These are phyloP conservation scores for Chelon labrosus DNA, from an alignment of 2,797 vertebrate species.

Conservation along the genomic window DNA sequence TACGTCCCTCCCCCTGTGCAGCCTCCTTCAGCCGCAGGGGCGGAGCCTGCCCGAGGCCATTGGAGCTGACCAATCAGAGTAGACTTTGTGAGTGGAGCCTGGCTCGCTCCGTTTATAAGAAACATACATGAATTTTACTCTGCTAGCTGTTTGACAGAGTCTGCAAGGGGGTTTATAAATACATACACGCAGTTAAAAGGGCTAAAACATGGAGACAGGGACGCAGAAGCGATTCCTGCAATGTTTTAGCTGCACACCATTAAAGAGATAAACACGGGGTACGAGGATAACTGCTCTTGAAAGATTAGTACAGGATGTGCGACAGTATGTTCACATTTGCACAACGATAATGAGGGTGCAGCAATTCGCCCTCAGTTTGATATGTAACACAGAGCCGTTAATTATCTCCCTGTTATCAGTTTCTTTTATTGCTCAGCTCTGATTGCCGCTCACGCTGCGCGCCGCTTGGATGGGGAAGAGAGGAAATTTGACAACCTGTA, in stretches of 20 bases:
- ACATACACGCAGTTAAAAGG: no score
- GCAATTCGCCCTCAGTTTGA: conserved; percentile 59
- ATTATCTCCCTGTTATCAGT: conserved; percentile 65
- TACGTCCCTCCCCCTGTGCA: no score
- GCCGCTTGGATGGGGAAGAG: conserved; percentile 33
- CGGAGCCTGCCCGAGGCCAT: no score
- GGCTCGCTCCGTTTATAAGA: no score
- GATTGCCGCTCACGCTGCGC: conserved; percentile 63
- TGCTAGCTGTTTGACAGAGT: no score
- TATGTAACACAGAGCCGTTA: conserved; percentile 61
- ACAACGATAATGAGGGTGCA: conserved; percentile 36
- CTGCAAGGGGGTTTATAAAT: no score
- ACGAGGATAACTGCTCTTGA: conserved; percentile 17
- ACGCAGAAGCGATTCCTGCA: background rate
- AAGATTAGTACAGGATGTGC: conserved; percentile 42
- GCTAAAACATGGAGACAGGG: background rate
- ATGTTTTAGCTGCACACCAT: background rate
- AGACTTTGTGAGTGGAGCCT: no score
- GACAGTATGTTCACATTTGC: conserved; percentile 32
- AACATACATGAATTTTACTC: no score
- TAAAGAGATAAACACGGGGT: conserved; percentile 24
- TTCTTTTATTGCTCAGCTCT: conserved; percentile 49
- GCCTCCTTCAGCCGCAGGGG: no score
- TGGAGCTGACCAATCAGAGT: no score
- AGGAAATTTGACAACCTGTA: conserved; percentile 65